Conservation (phyloP, 2,888 invertebrate species). For the Brachyptera risi region DNA sequence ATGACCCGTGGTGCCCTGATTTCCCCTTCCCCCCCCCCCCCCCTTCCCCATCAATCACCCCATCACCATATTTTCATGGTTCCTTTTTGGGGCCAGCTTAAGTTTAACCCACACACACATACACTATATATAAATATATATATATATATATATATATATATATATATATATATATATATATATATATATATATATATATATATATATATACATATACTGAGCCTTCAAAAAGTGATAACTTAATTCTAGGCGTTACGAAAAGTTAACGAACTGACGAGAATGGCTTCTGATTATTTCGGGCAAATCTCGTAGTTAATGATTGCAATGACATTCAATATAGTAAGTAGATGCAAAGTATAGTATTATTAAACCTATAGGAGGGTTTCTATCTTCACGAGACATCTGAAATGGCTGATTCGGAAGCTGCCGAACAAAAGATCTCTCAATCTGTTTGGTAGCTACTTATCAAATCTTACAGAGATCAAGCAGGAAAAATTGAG, state of each 20-base stretch:
- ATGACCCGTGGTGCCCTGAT: constrained; percentile 3
- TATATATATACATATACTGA: too few species aligned
- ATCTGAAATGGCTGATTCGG: constrained; percentile 17
- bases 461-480: not conserved
- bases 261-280: not conserved
- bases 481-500: not conserved
- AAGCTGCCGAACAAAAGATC: constrained; percentile 21
- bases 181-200: too few species aligned
- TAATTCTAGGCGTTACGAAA: constrained; percentile 14
- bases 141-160: too few species aligned
- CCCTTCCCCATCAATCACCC: too few species aligned
- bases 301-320: constrained; percentile 17
- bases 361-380: too few species aligned
- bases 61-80: constrained; percentile 1
- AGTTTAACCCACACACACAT: constrained; percentile 1
- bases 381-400: constrained; percentile 11
- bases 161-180: too few species aligned
- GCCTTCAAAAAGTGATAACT: not conserved
- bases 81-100: constrained; percentile 4
- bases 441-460: constrained; percentile 15
- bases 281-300: constrained; percentile 5
- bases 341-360: constrained; percentile 26
- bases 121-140: too few species aligned
- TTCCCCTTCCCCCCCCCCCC: too few species aligned
- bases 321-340: constrained; percentile 24